Conservation (phyloP, 2,113 vertebrate genomes). For the Platichthys stellatus region DNA sequence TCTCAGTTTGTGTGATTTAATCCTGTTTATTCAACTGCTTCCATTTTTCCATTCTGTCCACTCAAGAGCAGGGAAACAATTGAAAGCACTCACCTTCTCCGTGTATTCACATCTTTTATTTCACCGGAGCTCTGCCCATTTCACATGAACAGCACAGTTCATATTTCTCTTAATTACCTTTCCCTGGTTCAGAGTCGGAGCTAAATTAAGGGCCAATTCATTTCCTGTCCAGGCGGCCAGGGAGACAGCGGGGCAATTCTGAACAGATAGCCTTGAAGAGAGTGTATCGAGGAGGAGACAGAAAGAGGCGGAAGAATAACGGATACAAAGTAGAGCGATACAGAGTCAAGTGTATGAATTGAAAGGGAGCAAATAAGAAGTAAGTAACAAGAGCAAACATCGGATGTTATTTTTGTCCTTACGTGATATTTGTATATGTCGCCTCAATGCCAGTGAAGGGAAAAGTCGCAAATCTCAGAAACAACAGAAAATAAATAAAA, state of each 20-base stretch:
- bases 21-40: slow-evolving; percentile 18
- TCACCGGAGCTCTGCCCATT: slow-evolving; percentile 15
- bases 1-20: not conserved
- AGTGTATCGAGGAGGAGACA: slow-evolving; percentile 2
- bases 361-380: not conserved
- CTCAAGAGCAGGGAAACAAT: slow-evolving; percentile 4
- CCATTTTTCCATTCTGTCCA: slow-evolving; percentile 6
- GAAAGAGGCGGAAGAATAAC: slow-evolving; percentile 24
- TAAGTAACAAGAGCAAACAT: slow-evolving; percentile 11
- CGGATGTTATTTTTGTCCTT: not conserved
- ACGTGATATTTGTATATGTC: slow-evolving; percentile 3
- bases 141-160: slow-evolving; percentile 44
- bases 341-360: slow-evolving; percentile 1
- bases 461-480: slow-evolving; percentile 1
- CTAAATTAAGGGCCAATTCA: slow-evolving; percentile 71
- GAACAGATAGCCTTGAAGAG: slow-evolving; percentile 49
- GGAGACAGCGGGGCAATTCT: slow-evolving; percentile 30
- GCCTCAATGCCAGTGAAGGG: not conserved
- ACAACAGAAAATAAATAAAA: not conserved
- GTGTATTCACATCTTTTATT: slow-evolving; percentile 29
- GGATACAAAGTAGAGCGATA: slow-evolving; percentile 7
- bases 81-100: slow-evolving; percentile 11
- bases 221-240: slow-evolving; percentile 55
- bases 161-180: slow-evolving; percentile 68
- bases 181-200: slow-evolving; percentile 43